phyloP scores from a whole-genome alignment of 2,888 invertebrate genomes.

The Platerodrilus igneus region DNA sequence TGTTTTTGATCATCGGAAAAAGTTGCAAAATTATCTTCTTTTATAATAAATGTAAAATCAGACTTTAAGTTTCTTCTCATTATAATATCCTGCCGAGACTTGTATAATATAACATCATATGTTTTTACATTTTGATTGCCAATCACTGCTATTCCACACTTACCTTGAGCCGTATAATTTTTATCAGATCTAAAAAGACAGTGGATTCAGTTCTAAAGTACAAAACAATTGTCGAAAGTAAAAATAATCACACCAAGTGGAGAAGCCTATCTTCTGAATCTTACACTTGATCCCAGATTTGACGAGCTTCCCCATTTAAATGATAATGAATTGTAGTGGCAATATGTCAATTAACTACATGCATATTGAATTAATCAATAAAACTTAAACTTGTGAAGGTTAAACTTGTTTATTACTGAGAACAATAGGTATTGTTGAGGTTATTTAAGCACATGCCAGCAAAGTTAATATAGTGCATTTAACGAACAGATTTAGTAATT shows the following conservation, averaged over 20 bases:
- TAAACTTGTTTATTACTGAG: too few relatives aligned
- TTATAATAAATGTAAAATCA: conserved; percentile 31
- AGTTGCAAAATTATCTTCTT: conserved; percentile 36
- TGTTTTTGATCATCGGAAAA: conserved; percentile 38
- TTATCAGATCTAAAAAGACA: conserved; percentile 36
- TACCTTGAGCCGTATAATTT: conserved; percentile 41
- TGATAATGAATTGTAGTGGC: too few relatives aligned
- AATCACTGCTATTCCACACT: conserved; percentile 50
- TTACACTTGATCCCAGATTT: too few relatives aligned
- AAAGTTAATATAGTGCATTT: too few relatives aligned
- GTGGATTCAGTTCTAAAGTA: background rate
- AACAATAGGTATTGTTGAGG: too few relatives aligned
- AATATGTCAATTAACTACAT: too few relatives aligned
- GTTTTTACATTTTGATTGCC: conserved; percentile 31
- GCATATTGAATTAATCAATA: too few relatives aligned
- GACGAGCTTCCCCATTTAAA: too few relatives aligned
- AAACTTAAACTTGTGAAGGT: too few relatives aligned
- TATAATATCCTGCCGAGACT: conserved; percentile 41
- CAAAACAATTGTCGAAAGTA: background rate
- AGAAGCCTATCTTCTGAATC: too few relatives aligned
- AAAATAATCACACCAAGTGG: conserved; percentile 20
- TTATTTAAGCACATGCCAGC: too few relatives aligned
- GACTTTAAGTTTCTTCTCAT: conserved; percentile 32
- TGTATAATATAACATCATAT: conserved; percentile 43
- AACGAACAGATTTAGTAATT: too few relatives aligned